phyloP scores from a whole-genome alignment of 2,888 invertebrate species.

The Apeira syringaria region DNA sequence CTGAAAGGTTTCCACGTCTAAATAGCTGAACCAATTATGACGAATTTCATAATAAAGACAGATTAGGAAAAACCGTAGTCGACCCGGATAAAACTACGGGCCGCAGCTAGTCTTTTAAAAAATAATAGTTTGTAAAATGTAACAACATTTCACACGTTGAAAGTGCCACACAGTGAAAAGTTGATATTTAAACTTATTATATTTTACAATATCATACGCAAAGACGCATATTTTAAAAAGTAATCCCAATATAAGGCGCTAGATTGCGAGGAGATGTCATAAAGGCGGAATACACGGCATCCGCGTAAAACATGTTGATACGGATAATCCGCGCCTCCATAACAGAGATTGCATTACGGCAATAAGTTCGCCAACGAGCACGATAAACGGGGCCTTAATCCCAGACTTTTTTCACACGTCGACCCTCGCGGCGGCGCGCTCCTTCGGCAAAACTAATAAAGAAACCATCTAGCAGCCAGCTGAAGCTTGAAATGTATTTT shows the following conservation, averaged over 20 bases:
- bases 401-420: slow-evolving; percentile 79
- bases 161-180: too few relatives aligned
- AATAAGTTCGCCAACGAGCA: slow-evolving; percentile 69
- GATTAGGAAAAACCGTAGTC: too few relatives aligned
- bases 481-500: slow-evolving; percentile 84
- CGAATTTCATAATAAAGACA: too few relatives aligned
- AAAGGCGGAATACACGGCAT: slow-evolving; percentile 38
- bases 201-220: too few relatives aligned
- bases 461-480: slow-evolving; percentile 81
- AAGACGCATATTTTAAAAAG: slow-evolving; percentile 4
- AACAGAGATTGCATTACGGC: slow-evolving; percentile 81
- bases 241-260: slow-evolving; percentile 28
- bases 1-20: too few relatives aligned
- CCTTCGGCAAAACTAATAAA: slow-evolving; percentile 81
- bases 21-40: too few relatives aligned
- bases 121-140: too few relatives aligned
- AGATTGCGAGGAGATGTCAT: slow-evolving; percentile 19
- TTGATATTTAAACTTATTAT: too few relatives aligned
- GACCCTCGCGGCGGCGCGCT: slow-evolving; percentile 53
- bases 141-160: too few relatives aligned
- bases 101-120: too few relatives aligned
- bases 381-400: slow-evolving; percentile 77
- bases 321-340: slow-evolving; percentile 76
- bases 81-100: too few relatives aligned
- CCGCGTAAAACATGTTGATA: slow-evolving; percentile 60